Evolutionary conservation across 2,113 vertebrate species (phyloP).

Genomic region (Microtus pennsylvanicus): DNA sequence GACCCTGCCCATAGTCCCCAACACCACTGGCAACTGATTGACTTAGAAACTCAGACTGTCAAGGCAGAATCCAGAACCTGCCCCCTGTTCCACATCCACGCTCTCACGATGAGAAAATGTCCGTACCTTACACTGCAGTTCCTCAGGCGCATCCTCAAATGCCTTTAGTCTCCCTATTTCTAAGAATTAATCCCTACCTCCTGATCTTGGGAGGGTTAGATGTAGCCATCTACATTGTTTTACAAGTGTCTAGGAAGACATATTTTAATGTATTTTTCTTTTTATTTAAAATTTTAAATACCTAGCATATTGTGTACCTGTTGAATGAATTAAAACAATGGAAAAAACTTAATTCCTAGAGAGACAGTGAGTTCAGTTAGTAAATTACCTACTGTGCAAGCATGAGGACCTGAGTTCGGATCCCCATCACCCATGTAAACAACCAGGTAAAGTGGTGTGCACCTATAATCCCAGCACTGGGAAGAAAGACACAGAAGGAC

Average conservation of each 20-base stretch:
- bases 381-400: neutral
- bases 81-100: neutral
- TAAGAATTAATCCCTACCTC: neutral
- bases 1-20: neutral
- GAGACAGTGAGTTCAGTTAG: too few relatives aligned
- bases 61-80: neutral
- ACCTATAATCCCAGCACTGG: neutral
- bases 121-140: neutral
- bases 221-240: neutral
- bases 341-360: neutral
- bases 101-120: neutral
- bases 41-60: neutral
- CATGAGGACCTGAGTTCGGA: neutral
- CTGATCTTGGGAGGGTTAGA: neutral
- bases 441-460: neutral
- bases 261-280: neutral
- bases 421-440: neutral
- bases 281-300: neutral
- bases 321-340: neutral
- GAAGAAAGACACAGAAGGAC: neutral
- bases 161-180: neutral
- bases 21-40: neutral
- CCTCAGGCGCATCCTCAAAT: neutral
- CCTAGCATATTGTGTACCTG: neutral
- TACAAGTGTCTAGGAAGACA: neutral